phyloP scores from a whole-genome alignment of 2,113 vertebrate species.

The Laticauda colubrina region DNA sequence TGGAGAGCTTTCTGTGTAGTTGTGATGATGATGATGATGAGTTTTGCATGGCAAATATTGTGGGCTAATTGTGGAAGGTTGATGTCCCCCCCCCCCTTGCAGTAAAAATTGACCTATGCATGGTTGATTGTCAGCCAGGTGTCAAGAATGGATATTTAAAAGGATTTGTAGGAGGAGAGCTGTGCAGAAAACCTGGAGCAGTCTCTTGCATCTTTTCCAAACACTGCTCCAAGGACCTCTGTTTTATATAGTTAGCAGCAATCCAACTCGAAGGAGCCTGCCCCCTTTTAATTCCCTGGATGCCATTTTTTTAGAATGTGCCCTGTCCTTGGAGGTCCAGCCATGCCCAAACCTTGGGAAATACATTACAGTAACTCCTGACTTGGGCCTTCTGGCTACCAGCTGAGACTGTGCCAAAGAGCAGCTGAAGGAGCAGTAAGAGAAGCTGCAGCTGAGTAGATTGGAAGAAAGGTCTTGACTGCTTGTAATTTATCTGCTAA shows the following conservation, averaged over 20 bases:
- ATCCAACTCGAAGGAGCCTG: not conserved
- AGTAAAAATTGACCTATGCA: not conserved
- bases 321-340: not conserved
- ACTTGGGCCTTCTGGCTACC: not conserved
- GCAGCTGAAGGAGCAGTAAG: not conserved
- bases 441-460: not conserved
- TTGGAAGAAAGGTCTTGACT: not conserved
- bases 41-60: not conserved
- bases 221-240: not conserved
- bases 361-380: not conserved
- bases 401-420: not conserved
- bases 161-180: not conserved
- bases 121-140: not conserved
- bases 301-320: not conserved
- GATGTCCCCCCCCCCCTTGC: not conserved
- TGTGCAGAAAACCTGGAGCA: not conserved
- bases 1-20: conserved; percentile 51
- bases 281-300: not conserved
- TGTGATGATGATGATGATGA: not conserved
- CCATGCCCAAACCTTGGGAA: not conserved
- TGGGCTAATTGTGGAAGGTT: not conserved
- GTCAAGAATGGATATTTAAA: not conserved
- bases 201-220: not conserved
- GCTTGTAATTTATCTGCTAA: not conserved
- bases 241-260: not conserved